Evolutionary conservation across 2,888 invertebrate species (phyloP).

Genomic region (Reticulitermes lucifugus): DNA sequence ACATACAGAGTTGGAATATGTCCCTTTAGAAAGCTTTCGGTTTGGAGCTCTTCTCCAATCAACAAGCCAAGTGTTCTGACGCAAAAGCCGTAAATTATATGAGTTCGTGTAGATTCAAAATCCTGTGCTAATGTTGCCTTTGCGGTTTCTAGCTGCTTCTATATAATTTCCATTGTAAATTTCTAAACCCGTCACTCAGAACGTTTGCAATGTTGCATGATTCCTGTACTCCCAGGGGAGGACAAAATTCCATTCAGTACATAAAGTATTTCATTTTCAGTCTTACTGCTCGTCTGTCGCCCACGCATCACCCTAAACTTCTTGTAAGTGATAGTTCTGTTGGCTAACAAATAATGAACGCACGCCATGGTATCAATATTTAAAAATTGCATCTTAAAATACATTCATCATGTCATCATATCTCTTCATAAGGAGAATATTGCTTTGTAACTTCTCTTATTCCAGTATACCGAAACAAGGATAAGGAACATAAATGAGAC

Average conservation of each 20-base stretch:
- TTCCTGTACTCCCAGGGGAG: background rate
- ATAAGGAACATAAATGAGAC: no score
- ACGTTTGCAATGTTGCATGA: background rate
- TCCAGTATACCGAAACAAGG: no score
- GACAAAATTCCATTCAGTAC: background rate
- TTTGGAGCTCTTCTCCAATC: background rate
- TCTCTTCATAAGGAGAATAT: no score
- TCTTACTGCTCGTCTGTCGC: no score
- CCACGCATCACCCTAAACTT: no score
- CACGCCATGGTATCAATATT: no score
- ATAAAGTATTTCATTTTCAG: no score
- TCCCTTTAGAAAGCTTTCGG: background rate
- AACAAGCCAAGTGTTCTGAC: background rate
- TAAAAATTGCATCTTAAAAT: no score
- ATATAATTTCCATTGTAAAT: constrained; percentile 36
- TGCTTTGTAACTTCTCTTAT: no score
- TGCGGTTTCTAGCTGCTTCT: constrained; percentile 26
- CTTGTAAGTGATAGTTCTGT: no score
- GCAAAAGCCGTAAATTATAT: constrained; percentile 1
- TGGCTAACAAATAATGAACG: no score
- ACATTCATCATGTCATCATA: no score
- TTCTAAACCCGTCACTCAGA: background rate
- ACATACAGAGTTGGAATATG: background rate
- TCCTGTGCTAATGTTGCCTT: constrained; percentile 23
- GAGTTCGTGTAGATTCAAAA: background rate